Base-by-base conservation (phyloP, 1,140 invertebrate genomes). In the Pseudomyrmex sp. region DNA sequence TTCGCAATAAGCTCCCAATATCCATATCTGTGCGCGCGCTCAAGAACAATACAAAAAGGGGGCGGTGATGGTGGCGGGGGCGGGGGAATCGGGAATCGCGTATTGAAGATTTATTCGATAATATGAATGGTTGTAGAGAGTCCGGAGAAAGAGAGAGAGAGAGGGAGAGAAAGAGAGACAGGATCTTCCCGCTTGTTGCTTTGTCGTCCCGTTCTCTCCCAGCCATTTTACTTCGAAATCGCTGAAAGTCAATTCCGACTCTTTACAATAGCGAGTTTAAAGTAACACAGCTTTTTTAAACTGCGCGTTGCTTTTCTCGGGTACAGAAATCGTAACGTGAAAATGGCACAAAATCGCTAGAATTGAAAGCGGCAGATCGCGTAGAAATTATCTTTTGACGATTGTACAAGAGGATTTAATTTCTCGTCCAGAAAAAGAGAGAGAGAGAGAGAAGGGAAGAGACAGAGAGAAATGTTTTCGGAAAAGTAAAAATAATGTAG, bases 181-280 rank as follows among this genome's bases (percentile, higher is more conserved):
- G 26, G 82, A 52, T 56, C 5, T 50, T 44, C 68, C 61, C 44
- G 66, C 76, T 85, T 88, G 86, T 77, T 85, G 59, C 77, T 59
- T 72, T 65, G 82, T 84, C 83, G 80, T 61, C 18, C 72, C 70
- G 76, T 84, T 88, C 72, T 75, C 70, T 82, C 65, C 48, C 66
- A 20, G 20, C 66, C 54, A 72, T 80, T 80, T 80, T 72, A 80
- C 56, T 80, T 46, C 54, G 66, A 80, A 35, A 72, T 80, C 76
- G 66, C 56, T 80, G 44, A 80, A 80, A 80, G 76, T 80, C 76
- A 80, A 80, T 80, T 80, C 66, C 44, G 52, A 80, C 46, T 80
- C 66, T 80, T 79, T 59, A 79, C 76, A 79, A 79, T 79, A 18
- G 76, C 54, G 76, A 79, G 66, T 69, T 79, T 80, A 80, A 80